Evolutionary conservation across 1,140 invertebrate species (phyloP).

Genomic region (Episyrphus balteatus): DNA sequence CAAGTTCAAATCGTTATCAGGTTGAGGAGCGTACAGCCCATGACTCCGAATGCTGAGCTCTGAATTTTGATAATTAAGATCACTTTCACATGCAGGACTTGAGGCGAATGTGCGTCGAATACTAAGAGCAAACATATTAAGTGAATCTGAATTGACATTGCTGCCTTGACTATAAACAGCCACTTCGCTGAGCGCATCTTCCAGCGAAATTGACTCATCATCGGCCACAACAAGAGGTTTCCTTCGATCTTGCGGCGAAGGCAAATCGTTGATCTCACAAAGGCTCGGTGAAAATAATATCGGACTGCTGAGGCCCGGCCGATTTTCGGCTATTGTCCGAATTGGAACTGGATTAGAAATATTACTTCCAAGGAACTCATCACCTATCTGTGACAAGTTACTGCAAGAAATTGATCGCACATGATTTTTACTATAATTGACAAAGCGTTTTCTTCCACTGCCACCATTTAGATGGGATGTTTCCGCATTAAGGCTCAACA

Average conservation of each 20-base stretch:
- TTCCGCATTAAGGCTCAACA: constrained; percentile 3
- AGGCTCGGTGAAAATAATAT: constrained; percentile 6
- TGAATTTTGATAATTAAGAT: constrained; percentile 50
- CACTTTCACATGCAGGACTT: constrained; percentile 46
- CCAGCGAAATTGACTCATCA: constrained; percentile 9
- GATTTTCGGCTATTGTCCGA: neutral
- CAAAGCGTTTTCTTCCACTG: neutral
- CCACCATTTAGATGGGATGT: too few species aligned
- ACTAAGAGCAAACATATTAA: neutral
- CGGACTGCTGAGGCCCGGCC: constrained; percentile 1
- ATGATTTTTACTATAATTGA: neutral
- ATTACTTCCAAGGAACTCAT: neutral
- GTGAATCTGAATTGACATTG: constrained; percentile 22
- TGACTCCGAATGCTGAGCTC: constrained; percentile 50
- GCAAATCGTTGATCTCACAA: constrained; percentile 8
- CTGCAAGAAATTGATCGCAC: constrained; percentile 5
- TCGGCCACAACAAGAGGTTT: constrained; percentile 37
- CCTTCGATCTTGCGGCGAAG: constrained; percentile 36
- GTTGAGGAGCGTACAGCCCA: constrained; percentile 45
- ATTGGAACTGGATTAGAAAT: neutral
- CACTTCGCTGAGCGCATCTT: neutral
- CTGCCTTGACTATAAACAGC: constrained; percentile 33
- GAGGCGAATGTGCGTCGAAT: constrained; percentile 31
- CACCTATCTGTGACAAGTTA: neutral
- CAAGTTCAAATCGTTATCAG: constrained; percentile 34